These are phyloP conservation scores for Pristionchus arcanus DNA, from an alignment of 2,888 invertebrate species.

Conservation along the genomic window DNA sequence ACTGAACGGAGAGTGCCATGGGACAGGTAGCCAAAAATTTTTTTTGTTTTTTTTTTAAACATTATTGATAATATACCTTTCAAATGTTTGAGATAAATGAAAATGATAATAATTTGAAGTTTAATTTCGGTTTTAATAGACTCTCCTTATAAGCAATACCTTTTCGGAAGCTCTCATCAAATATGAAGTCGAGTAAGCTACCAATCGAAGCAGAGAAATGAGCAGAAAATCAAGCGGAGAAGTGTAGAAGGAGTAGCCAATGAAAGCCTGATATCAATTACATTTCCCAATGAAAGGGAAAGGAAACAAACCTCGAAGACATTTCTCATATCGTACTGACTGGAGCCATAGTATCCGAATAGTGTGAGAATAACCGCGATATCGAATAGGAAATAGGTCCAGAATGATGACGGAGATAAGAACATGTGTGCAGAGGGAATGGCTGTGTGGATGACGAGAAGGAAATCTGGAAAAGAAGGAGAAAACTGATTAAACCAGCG, in stretches of 20 bases:
- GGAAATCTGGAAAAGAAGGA: not conserved
- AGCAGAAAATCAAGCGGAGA: not conserved
- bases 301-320: not conserved
- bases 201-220: not conserved
- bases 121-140: too few relatives aligned
- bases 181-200: not conserved
- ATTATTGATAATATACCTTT: too few relatives aligned
- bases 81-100: too few relatives aligned
- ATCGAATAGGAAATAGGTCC: not conserved
- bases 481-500: not conserved
- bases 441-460: too few relatives aligned
- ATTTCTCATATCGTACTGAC: not conserved
- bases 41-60: too few relatives aligned
- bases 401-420: not conserved
- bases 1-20: too few relatives aligned
- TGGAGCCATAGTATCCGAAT: not conserved
- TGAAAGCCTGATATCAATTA: not conserved
- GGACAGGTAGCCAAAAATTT: too few relatives aligned
- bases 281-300: not conserved
- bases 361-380: not conserved
- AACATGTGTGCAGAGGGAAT: not conserved
- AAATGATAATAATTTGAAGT: too few relatives aligned
- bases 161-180: not conserved
- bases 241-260: not conserved
- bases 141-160: too few relatives aligned